Base-by-base conservation (phyloP, 2,888 invertebrate species). In the Pardosa pseudoannulata region DNA sequence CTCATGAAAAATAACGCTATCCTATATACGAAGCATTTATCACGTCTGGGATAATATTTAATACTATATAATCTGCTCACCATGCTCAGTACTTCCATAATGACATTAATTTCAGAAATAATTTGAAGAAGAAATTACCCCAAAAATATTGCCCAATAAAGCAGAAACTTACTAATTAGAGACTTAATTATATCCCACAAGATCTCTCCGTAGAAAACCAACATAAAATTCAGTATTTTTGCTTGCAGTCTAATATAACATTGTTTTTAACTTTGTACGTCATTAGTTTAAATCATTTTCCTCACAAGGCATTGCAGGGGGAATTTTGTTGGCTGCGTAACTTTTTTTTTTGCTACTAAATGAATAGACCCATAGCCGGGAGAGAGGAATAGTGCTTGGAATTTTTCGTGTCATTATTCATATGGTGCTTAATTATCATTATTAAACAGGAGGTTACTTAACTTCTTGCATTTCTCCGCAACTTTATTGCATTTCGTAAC, bases 251-350 rank as follows among this genome's bases (percentile, higher is more conserved):
- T 46, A 46, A 46, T 46, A 46, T 46, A 46, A 46, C 41, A 46
- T 46, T 46, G 41, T 46, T 46, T 46, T 46, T 46, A 46, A 46
- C 41, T 46, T 46, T 46, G 41, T 46, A 9, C 41, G 41, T 46
- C 41, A 46, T 46, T 46, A 46, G 41, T 46, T 46, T 46, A 46
- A 46, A 46, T 46, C 41, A 46, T 46, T 46, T 46, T 46, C 16
- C 41, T 46, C 41, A n/a, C 9, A 46, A 46, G n/a, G 41, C 41
- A 6, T 5, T 16, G 9, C 2, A n/a, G 9, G 16, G 41, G 16
- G 16, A 46, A 46, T 46, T 46, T 1, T 46, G 6, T 46, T 16
- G 41, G 16, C 13, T 16, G 16, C 1, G 2, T 9, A 16, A 16
- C 16, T 46, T 46, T 46, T 46, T 16, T 46, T 46, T 16, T 16